Percentiles rank a stretch among this genome's conserved stretches.
Evolutionary conservation across 2,888 invertebrate genomes (phyloP).

Genomic region (Acleris holmiana): DNA sequence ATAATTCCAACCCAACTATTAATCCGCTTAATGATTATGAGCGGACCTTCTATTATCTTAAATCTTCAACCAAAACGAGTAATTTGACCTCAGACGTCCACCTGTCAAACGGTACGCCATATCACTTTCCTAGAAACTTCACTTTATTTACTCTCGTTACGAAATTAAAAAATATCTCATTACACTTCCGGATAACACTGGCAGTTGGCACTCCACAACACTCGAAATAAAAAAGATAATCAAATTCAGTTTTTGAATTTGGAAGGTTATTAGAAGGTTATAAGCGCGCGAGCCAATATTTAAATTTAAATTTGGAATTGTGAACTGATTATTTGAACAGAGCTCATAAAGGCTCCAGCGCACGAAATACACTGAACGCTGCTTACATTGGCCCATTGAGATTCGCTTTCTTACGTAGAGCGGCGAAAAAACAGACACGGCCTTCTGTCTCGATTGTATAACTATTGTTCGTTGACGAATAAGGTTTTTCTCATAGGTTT

Average conservation of each 20-base stretch:
- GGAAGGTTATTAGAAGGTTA: constrained; percentile 21
- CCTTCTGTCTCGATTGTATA: constrained; percentile 42
- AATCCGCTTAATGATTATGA: background rate
- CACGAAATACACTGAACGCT: constrained; percentile 74
- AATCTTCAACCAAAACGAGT: constrained; percentile 13
- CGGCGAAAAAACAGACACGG: constrained; percentile 66
- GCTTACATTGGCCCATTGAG: constrained; percentile 71
- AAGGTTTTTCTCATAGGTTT: constrained; percentile 35
- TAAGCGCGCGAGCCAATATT: constrained; percentile 23
- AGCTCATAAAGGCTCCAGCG: constrained; percentile 73
- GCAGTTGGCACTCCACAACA: constrained; percentile 33
- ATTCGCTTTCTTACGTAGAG: constrained; percentile 77
- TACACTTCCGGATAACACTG: constrained; percentile 30
- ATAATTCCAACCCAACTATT: background rate
- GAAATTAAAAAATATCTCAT: constrained; percentile 26
- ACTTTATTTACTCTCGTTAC: constrained; percentile 20
- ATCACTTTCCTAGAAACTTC: constrained; percentile 35
- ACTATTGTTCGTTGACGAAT: constrained; percentile 28
- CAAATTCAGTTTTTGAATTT: background rate
- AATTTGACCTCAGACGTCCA: constrained; percentile 31
- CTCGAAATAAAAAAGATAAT: constrained; percentile 8
- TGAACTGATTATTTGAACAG: constrained; percentile 54
- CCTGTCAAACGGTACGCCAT: constrained; percentile 33
- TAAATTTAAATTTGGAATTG: constrained; percentile 40
- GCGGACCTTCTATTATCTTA: constrained; percentile 6